A percentile compares a stretch with the other conserved stretches of the same genome.
Evolutionary conservation across 2,797 vertebrate species (phyloP).

Genomic region (Danio albolineatus): DNA sequence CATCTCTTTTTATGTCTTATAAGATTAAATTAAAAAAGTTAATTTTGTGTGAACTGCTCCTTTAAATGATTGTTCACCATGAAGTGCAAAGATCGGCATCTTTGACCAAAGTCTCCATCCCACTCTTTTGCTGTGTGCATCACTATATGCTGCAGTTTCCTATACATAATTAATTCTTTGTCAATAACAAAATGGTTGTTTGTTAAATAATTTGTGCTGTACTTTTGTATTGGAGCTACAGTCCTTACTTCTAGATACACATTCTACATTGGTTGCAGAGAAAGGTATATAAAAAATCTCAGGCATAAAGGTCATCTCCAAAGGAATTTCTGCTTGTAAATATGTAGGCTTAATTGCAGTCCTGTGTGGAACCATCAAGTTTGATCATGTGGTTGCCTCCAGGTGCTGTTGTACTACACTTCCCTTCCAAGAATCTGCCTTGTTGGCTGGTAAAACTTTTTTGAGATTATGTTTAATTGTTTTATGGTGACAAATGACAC

Average conservation of each 20-base stretch:
- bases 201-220: not conserved
- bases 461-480: not conserved
- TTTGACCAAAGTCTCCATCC: not conserved
- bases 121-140: not conserved
- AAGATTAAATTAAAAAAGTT: not conserved
- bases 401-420: not conserved
- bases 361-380: not conserved
- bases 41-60: no score
- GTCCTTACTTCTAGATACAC: not conserved
- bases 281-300: not conserved
- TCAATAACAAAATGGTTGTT: not conserved
- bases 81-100: not conserved
- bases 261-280: not conserved
- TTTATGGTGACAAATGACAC: not conserved
- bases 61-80: not conserved
- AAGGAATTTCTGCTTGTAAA: conserved; percentile 26
- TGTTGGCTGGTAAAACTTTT: not conserved
- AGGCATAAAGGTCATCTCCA: not conserved
- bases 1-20: not conserved
- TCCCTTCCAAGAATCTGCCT: not conserved
- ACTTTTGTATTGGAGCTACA: not conserved
- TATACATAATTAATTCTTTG: not conserved
- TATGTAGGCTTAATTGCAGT: not conserved
- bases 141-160: conserved; percentile 1
- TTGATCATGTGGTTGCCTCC: not conserved